Conservation (phyloP, 2,797 vertebrate genomes). For the Karalla daura region DNA sequence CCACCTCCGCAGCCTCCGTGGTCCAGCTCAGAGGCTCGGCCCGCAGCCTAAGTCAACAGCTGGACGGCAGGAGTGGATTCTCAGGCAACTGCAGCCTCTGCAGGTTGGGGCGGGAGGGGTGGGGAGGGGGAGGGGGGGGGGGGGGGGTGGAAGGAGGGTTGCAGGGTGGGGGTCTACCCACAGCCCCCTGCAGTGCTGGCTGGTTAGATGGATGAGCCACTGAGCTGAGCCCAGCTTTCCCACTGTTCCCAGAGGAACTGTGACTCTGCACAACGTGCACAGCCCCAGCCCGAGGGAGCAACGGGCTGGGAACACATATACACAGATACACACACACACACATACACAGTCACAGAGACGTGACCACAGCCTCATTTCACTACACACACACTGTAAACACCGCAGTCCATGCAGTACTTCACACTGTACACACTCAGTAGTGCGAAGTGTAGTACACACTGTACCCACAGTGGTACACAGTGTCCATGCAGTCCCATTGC, state of each 20-base stretch:
- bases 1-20: no score
- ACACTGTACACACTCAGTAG: no score
- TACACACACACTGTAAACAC: not conserved
- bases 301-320: conserved; percentile 52
- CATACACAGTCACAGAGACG: conserved; percentile 54
- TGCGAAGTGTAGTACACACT: no score
- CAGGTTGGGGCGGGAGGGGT: not conserved
- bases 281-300: conserved; percentile 34
- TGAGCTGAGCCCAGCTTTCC: conserved; percentile 49
- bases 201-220: conserved; percentile 43
- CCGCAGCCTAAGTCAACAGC: conserved; percentile 28
- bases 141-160: not conserved
- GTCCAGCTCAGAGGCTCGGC: conserved; percentile 17
- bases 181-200: conserved; percentile 23
- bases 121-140: not conserved
- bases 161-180: conserved; percentile 28
- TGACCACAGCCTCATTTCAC: conserved; percentile 27
- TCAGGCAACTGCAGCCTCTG: not conserved
- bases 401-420: not conserved
- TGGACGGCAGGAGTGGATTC: not conserved
- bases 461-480: no score
- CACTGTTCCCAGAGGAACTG: conserved; percentile 34
- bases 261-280: conserved; percentile 56
- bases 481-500: no score
- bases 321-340: no score